These are phyloP conservation scores for Drosophila neocordata DNA, from an alignment of 1,140 invertebrate genomes.

Conservation along the genomic window DNA sequence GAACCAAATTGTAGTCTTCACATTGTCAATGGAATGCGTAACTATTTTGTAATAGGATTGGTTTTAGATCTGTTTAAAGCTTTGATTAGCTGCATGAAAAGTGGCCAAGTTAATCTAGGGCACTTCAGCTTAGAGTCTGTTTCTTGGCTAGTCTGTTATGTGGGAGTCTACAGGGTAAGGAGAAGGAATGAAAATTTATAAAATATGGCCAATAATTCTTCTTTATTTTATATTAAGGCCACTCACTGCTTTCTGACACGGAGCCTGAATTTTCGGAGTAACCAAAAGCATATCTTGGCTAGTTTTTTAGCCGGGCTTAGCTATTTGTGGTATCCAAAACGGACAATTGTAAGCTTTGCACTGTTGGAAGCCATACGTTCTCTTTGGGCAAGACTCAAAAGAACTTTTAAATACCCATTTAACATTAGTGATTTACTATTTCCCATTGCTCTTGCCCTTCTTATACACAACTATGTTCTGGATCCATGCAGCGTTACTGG, in stretches of 20 bases:
- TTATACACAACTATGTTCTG: slow-evolving; percentile 49
- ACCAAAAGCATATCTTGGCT: slow-evolving; percentile 32
- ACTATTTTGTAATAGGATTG: slow-evolving; percentile 52
- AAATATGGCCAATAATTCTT: neutral
- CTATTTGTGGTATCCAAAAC: slow-evolving; percentile 50
- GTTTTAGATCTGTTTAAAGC: slow-evolving; percentile 53
- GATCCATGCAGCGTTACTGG: slow-evolving; percentile 28
- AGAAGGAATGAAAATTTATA: neutral
- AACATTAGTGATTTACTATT: slow-evolving; percentile 34
- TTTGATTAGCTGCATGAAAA: slow-evolving; percentile 25
- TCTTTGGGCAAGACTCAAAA: slow-evolving; percentile 15
- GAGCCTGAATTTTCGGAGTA: neutral
- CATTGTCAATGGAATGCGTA: slow-evolving; percentile 43
- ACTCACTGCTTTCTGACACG: slow-evolving; percentile 34
- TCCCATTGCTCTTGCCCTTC: slow-evolving; percentile 44
- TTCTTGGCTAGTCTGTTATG: slow-evolving; percentile 49
- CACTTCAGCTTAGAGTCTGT: slow-evolving; percentile 43
- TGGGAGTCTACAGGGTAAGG: slow-evolving; percentile 56
- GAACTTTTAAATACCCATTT: neutral
- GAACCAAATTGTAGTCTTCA: slow-evolving; percentile 13
- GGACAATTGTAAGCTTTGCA: slow-evolving; percentile 50
- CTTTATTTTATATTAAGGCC: slow-evolving; percentile 13
- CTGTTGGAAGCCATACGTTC: slow-evolving; percentile 42
- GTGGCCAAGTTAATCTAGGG: slow-evolving; percentile 19
- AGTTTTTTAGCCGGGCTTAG: slow-evolving; percentile 47